Evolutionary conservation across 1,140 invertebrate genomes (phyloP).

Genomic region (Heliconius himera): DNA sequence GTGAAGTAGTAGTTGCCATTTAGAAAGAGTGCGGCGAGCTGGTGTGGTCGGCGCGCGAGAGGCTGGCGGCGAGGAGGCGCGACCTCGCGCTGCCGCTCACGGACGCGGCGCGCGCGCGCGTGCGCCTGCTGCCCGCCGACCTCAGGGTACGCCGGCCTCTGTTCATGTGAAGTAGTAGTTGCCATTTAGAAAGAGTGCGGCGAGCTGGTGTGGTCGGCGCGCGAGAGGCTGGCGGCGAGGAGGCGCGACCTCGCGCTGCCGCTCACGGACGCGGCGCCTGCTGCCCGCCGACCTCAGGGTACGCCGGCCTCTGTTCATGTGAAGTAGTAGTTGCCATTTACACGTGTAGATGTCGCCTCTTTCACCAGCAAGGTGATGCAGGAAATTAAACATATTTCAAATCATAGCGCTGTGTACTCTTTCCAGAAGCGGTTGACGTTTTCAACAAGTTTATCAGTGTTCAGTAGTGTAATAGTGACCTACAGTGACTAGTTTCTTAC

Average conservation of each 20-base stretch:
- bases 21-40: slow-evolving; percentile 91
- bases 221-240: slow-evolving; percentile 89
- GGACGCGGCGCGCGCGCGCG: slow-evolving; percentile 60
- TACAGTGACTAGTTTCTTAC: too few relatives aligned
- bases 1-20: too few relatives aligned
- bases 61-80: slow-evolving; percentile 86
- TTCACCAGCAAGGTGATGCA: too few relatives aligned
- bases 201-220: slow-evolving; percentile 87
- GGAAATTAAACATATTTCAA: too few relatives aligned
- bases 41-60: slow-evolving; percentile 88
- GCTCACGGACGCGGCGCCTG: slow-evolving; percentile 82
- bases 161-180: too few relatives aligned
- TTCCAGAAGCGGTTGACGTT: too few relatives aligned
- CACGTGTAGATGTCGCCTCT: too few relatives aligned
- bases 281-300: slow-evolving; percentile 63
- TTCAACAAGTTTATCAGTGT: too few relatives aligned
- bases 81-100: slow-evolving; percentile 88
- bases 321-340: too few relatives aligned
- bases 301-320: not conserved
- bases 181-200: slow-evolving; percentile 87
- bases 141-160: slow-evolving; percentile 47
- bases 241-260: slow-evolving; percentile 87
- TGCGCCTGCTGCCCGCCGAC: slow-evolving; percentile 54
- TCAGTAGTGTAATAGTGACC: too few relatives aligned
- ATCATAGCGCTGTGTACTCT: too few relatives aligned